These are phyloP conservation scores for Thereva unica DNA, from an alignment of 2,888 invertebrate species.

Conservation along the genomic window DNA sequence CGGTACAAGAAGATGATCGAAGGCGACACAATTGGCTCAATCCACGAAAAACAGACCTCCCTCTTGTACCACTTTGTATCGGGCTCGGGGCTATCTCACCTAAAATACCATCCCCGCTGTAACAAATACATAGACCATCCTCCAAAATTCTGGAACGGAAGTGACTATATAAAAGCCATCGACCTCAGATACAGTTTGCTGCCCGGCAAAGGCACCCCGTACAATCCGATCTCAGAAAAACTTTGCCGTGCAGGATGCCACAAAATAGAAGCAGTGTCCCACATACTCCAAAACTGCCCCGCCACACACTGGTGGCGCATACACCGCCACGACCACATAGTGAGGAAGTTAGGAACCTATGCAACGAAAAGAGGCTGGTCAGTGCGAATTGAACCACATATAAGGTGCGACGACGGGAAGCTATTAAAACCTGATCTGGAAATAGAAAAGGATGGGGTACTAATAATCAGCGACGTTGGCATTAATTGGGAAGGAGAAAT, in stretches of 20 bases:
- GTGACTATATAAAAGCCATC: too few relatives aligned
- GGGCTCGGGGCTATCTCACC: not conserved
- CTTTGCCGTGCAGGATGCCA: not conserved
- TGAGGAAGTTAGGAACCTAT: not conserved
- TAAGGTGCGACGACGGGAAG: not conserved
- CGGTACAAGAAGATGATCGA: not conserved
- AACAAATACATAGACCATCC: not conserved
- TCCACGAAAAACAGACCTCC: not conserved
- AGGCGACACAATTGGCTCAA: not conserved
- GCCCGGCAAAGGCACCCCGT: not conserved
- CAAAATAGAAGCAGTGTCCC: not conserved
- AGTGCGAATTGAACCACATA: not conserved
- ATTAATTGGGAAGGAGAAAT: slow-evolving; percentile 4
- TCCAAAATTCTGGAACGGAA: slow-evolving; percentile 7
- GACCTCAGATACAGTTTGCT: slow-evolving; percentile 3
- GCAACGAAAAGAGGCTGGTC: not conserved
- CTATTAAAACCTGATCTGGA: slow-evolving; percentile 7
- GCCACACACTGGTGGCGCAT: slow-evolving; percentile 1
- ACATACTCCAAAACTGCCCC: slow-evolving; percentile 7
- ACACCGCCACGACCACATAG: not conserved
- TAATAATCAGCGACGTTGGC: not conserved
- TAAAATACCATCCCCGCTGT: not conserved
- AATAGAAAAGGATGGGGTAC: not conserved
- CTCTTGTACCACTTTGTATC: not conserved
- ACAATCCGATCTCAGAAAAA: not conserved